phyloP scores from a whole-genome alignment of 2,888 invertebrate genomes.

The Cephus sareptanus region DNA sequence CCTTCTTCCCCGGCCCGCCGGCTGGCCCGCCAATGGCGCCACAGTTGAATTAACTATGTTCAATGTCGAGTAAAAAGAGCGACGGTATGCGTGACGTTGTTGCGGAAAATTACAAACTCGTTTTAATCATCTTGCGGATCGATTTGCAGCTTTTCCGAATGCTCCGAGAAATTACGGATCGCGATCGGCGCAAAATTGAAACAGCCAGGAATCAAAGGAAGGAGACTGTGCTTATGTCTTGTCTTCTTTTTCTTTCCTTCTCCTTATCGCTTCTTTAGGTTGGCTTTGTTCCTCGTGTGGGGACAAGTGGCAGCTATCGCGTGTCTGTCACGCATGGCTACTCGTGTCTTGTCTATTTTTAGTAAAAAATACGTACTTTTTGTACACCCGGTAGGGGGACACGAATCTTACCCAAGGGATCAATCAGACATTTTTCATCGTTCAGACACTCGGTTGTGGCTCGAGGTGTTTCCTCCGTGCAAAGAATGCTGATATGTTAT shows the following conservation, averaged over 20 bases:
- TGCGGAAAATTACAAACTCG: not conserved
- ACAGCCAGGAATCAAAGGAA: not conserved
- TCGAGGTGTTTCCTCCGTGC: not conserved
- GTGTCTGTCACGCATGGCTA: not conserved
- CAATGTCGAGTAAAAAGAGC: not conserved
- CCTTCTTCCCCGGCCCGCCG: not conserved
- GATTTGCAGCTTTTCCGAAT: not conserved
- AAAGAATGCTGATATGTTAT: slow-evolving; percentile 22
- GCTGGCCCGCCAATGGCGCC: not conserved
- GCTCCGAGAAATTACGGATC: not conserved
- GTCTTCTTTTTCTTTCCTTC: not conserved
- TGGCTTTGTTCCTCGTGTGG: not conserved
- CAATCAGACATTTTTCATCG: slow-evolving; percentile 53
- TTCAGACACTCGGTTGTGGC: slow-evolving; percentile 34
- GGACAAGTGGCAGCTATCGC: not conserved
- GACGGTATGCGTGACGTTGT: not conserved
- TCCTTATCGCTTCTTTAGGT: not conserved
- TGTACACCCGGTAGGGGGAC: not conserved
- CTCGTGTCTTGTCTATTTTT: not conserved
- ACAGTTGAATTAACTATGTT: slow-evolving; percentile 1
- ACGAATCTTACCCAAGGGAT: slow-evolving; percentile 46
- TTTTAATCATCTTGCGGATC: not conserved
- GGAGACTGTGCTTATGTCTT: not conserved
- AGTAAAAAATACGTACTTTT: not conserved
- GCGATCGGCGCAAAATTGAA: not conserved